A percentile compares a stretch with the other conserved stretches of the same genome.
phyloP scores from a whole-genome alignment of 2,113 vertebrate genomes.

The Australoheros scitulus region DNA sequence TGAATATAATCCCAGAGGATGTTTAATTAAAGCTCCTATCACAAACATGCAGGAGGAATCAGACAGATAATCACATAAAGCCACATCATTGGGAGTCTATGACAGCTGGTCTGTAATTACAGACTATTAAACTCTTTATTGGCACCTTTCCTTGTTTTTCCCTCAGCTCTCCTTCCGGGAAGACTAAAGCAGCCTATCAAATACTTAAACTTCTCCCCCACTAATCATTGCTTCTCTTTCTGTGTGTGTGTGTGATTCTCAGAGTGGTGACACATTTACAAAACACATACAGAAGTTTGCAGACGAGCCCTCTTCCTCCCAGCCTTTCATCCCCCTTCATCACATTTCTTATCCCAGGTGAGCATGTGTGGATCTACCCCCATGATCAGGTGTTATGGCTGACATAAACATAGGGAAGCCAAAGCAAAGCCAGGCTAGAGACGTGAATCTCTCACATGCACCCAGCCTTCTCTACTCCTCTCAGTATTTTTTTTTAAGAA shows the following conservation, averaged over 20 bases:
- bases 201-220: background rate
- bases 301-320: background rate
- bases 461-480: background rate
- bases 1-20: background rate
- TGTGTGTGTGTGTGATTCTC: slow-evolving; percentile 30
- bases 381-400: slow-evolving; percentile 32
- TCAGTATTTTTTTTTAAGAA: background rate
- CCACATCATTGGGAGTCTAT: background rate
- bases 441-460: background rate
- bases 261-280: slow-evolving; percentile 36
- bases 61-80: slow-evolving; percentile 37
- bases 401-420: background rate
- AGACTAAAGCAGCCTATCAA: slow-evolving; percentile 21
- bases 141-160: slow-evolving; percentile 27
- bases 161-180: background rate
- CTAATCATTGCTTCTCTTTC: slow-evolving; percentile 7
- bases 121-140: slow-evolving; percentile 27
- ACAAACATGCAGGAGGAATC: slow-evolving; percentile 16
- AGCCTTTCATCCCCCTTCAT: background rate
- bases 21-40: background rate
- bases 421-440: slow-evolving; percentile 6
- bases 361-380: background rate
- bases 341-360: slow-evolving; percentile 21
- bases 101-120: slow-evolving; percentile 44
- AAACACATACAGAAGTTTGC: slow-evolving; percentile 14